These are phyloP conservation scores for Hipparchia sbordonii DNA, from an alignment of 2,888 invertebrate species.

Conservation along the genomic window DNA sequence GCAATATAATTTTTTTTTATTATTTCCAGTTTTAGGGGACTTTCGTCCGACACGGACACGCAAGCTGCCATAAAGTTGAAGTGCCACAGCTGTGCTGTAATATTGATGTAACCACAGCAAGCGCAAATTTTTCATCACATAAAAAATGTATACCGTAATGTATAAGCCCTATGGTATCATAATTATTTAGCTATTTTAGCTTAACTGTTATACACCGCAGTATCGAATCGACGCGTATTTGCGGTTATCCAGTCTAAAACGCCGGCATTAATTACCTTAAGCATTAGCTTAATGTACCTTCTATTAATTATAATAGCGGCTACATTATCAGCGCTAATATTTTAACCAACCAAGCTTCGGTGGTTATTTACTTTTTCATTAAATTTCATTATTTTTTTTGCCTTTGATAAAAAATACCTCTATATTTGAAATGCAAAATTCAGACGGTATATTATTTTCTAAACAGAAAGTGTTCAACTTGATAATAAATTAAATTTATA, in stretches of 20 bases:
- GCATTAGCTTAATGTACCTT: conserved; percentile 11
- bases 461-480: no score
- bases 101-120: no score
- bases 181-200: background rate
- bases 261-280: conserved; percentile 10
- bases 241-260: conserved; percentile 15
- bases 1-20: no score
- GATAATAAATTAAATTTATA: no score
- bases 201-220: conserved; percentile 1
- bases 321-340: conserved; percentile 26
- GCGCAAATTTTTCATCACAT: no score
- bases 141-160: background rate
- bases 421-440: no score
- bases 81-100: no score
- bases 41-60: no score
- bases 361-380: background rate
- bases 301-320: conserved; percentile 4
- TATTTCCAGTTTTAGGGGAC: no score
- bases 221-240: conserved; percentile 9
- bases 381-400: no score
- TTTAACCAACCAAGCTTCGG: background rate
- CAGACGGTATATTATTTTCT: no score
- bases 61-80: no score
- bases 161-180: background rate
- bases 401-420: background rate